Evolutionary conservation across 2,888 invertebrate genomes (phyloP).

Genomic region (Caenorhabditis virilis): DNA sequence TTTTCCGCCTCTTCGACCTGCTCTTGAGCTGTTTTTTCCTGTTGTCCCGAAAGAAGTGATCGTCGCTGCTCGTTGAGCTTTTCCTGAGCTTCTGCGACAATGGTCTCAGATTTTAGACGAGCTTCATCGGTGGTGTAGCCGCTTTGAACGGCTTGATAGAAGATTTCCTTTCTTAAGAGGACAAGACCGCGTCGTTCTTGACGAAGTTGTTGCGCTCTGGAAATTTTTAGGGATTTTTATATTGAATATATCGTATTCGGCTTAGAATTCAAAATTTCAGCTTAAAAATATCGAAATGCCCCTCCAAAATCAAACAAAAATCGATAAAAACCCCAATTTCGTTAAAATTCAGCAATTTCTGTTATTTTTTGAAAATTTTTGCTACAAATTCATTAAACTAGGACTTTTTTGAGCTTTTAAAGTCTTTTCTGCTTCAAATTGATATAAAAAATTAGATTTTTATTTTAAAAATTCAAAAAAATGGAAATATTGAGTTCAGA

Average conservation of each 20-base stretch:
- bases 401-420: too few species aligned
- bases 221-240: slow-evolving; percentile 2
- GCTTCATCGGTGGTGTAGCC: slow-evolving; percentile 49
- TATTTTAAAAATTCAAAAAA: too few species aligned
- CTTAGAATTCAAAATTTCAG: too few species aligned
- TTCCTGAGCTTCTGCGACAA: slow-evolving; percentile 46
- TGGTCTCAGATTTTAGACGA: slow-evolving; percentile 43
- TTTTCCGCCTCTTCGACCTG: slow-evolving; percentile 20
- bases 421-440: too few species aligned
- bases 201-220: slow-evolving; percentile 17
- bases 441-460: too few species aligned
- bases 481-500: too few species aligned
- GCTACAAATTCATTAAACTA: too few species aligned
- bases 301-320: too few species aligned
- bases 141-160: slow-evolving; percentile 59
- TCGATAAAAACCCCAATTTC: too few species aligned
- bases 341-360: too few species aligned
- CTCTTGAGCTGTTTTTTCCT: slow-evolving; percentile 24
- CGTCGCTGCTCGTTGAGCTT: slow-evolving; percentile 33
- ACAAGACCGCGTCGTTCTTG: slow-evolving; percentile 40
- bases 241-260: neutral
- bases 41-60: slow-evolving; percentile 19
- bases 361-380: too few species aligned
- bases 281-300: too few species aligned
- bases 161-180: slow-evolving; percentile 55